phyloP scores from a whole-genome alignment of 2,113 vertebrate species.

The Oreamnos americanus region DNA sequence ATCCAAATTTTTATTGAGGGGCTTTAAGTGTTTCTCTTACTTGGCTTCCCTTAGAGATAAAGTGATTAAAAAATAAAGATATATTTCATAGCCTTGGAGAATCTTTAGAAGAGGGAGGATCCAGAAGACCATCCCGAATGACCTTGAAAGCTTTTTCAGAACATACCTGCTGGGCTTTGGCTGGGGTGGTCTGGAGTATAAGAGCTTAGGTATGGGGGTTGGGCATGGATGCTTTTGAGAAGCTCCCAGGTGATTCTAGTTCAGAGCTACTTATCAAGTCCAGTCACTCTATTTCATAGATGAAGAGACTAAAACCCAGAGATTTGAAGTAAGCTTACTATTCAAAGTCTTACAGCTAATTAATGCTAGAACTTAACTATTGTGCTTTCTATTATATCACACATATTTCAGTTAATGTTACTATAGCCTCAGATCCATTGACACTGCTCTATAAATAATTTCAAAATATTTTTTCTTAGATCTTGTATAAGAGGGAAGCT shows the following conservation, averaged over 20 bases:
- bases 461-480: not conserved
- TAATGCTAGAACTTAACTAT: not conserved
- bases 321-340: not conserved
- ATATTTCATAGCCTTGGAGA: not conserved
- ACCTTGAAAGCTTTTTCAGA: not conserved
- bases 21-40: not conserved
- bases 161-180: not conserved
- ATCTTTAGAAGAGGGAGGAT: not conserved
- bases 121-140: not conserved
- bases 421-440: not conserved
- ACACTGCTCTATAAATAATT: conserved; percentile 12
- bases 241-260: not conserved
- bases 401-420: not conserved
- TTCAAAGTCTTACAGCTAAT: not conserved
- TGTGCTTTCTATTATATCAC: not conserved
- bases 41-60: not conserved
- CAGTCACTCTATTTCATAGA: not conserved
- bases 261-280: not conserved
- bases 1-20: not conserved
- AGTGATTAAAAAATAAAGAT: not conserved
- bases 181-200: not conserved
- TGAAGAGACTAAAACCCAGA: not conserved
- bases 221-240: not conserved
- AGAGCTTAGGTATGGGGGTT: not conserved
- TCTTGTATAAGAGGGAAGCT: not conserved